These are phyloP conservation scores for Hapalemur alaotrensis DNA, from an alignment of 2,797 vertebrate genomes.

Conservation along the genomic window DNA sequence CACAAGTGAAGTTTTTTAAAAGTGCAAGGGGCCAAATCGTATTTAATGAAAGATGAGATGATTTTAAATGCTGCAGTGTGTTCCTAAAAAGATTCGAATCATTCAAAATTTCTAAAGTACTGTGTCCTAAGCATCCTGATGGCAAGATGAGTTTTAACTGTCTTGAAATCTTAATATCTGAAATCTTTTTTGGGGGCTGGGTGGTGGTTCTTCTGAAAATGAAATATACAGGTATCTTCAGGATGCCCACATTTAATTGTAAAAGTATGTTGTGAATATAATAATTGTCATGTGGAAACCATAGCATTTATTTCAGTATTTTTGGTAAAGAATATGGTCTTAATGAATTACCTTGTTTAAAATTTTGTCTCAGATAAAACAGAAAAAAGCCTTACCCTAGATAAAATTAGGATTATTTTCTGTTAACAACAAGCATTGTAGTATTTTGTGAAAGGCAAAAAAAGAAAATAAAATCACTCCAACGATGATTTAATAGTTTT, in stretches of 20 bases:
- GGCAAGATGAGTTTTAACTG: slow-evolving; percentile 66
- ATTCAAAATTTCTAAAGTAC: slow-evolving; percentile 64
- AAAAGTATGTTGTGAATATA: slow-evolving; percentile 58
- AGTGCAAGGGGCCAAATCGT: slow-evolving; percentile 53
- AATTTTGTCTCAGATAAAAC: slow-evolving; percentile 55
- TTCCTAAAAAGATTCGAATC: slow-evolving; percentile 62
- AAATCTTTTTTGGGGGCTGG: not conserved
- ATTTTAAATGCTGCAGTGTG: slow-evolving; percentile 66
- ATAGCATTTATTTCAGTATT: slow-evolving; percentile 65
- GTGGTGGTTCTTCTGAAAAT: not conserved
- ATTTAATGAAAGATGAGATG: slow-evolving; percentile 72
- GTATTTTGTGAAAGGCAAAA: slow-evolving; percentile 22
- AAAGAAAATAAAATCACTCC: not conserved
- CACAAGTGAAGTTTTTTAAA: slow-evolving; percentile 47
- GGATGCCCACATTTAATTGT: slow-evolving; percentile 52
- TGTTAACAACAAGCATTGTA: slow-evolving; percentile 45
- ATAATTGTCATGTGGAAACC: slow-evolving; percentile 60
- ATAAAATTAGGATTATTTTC: slow-evolving; percentile 63
- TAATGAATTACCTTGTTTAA: slow-evolving; percentile 68
- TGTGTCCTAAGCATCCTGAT: slow-evolving; percentile 46
- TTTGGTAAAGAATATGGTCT: slow-evolving; percentile 53
- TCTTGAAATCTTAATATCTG: slow-evolving; percentile 18
- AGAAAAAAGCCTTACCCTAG: slow-evolving; percentile 46
- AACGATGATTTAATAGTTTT: slow-evolving; percentile 48
- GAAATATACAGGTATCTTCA: slow-evolving; percentile 55